Evolutionary conservation across 2,113 vertebrate genomes (phyloP).

Genomic region (Mirza zaza): DNA sequence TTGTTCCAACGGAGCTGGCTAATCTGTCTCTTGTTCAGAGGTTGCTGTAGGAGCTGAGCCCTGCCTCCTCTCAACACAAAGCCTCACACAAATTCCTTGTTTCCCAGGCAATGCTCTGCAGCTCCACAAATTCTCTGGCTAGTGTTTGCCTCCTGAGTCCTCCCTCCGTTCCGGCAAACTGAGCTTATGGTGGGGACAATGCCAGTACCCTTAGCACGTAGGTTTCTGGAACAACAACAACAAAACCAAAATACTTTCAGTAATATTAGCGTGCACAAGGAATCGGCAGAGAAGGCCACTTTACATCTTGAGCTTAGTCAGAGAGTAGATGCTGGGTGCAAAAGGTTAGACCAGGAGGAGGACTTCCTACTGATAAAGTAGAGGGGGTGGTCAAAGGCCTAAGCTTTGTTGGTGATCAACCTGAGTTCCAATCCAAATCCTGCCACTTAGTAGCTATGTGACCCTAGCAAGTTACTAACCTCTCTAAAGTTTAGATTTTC

Average conservation of each 20-base stretch:
- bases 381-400: neutral
- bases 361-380: neutral
- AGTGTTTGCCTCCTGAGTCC: neutral
- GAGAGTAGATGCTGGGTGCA: neutral
- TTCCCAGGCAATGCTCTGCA: constrained; percentile 59
- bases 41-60: constrained; percentile 24
- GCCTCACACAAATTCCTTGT: constrained; percentile 72
- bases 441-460: neutral
- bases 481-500: constrained; percentile 3
- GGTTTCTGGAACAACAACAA: neutral
- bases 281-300: neutral
- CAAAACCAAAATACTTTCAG: neutral
- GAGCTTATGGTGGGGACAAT: neutral
- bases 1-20: constrained; percentile 59
- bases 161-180: neutral
- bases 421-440: neutral
- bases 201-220: neutral
- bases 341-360: neutral
- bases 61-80: constrained; percentile 57
- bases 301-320: neutral
- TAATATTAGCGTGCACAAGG: neutral
- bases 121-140: constrained; percentile 10
- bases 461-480: neutral
- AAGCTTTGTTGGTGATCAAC: neutral
- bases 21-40: constrained; percentile 61